Evolutionary conservation across 2,888 invertebrate genomes (phyloP).

Genomic region (Drosophila heteroneura): DNA sequence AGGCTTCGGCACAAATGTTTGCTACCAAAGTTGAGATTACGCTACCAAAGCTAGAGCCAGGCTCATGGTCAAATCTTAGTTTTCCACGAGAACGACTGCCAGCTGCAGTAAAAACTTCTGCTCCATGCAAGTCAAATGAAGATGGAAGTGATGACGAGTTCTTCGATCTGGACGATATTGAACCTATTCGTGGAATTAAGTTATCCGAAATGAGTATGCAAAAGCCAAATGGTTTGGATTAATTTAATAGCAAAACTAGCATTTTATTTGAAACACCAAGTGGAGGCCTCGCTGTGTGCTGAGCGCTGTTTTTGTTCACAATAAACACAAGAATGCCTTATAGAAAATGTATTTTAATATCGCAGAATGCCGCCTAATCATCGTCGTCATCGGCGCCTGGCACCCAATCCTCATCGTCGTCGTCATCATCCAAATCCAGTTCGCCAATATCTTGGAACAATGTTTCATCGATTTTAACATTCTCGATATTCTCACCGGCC

Average conservation of each 20-base stretch:
- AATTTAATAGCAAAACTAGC: conserved; percentile 36
- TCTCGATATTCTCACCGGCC: conserved; percentile 87
- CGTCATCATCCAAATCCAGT: conserved; percentile 87
- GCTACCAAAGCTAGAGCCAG: conserved; percentile 93
- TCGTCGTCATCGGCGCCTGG: conserved; percentile 85
- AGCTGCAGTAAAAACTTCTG: conserved; percentile 33
- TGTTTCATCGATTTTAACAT: conserved; percentile 96
- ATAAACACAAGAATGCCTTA: conserved; percentile 61
- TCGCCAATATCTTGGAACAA: conserved; percentile 96
- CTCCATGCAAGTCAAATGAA: conserved; percentile 13
- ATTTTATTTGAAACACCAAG: conserved; percentile 56
- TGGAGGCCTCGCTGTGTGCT: conserved; percentile 15
- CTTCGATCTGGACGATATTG: conserved; percentile 91
- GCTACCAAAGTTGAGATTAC: conserved; percentile 97
- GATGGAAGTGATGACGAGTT: conserved; percentile 87
- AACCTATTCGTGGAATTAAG: conserved; percentile 82
- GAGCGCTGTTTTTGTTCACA: conserved; percentile 29
- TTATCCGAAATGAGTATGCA: conserved; percentile 75
- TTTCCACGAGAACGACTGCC: conserved; percentile 86
- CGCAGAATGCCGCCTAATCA: conserved; percentile 49
- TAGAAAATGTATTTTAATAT: conserved; percentile 33
- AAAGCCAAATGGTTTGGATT: conserved; percentile 70
- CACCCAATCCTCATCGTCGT: conserved; percentile 89
- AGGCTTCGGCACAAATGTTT: conserved; percentile 91
- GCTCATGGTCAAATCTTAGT: conserved; percentile 92